These are phyloP conservation scores for Sturmia bella DNA, from an alignment of 2,888 invertebrate species.

Conservation along the genomic window DNA sequence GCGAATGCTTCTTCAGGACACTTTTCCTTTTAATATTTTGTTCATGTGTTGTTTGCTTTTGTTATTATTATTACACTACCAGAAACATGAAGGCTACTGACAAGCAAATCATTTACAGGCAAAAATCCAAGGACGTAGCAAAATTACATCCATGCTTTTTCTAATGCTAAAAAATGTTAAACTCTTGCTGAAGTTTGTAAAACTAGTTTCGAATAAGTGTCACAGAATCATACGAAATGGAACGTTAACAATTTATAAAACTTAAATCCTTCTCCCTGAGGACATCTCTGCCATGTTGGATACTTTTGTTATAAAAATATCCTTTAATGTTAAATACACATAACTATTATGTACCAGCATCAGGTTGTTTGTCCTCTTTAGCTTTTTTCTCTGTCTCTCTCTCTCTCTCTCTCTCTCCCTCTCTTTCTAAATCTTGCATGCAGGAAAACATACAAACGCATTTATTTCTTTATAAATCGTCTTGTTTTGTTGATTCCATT, in stretches of 20 bases:
- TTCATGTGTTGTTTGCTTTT: slow-evolving; percentile 1
- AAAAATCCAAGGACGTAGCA: slow-evolving; percentile 41
- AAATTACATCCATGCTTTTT: background rate
- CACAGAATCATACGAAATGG: background rate
- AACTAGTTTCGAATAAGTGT: background rate
- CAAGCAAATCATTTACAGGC: slow-evolving; percentile 37
- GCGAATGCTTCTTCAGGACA: slow-evolving; percentile 36
- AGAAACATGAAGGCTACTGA: slow-evolving; percentile 42
- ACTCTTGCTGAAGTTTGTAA: background rate
- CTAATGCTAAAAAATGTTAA: background rate
- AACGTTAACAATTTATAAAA: background rate
- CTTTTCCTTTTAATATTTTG: slow-evolving; percentile 3
- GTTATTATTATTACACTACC: background rate
- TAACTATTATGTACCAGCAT: slow-evolving; percentile 46
- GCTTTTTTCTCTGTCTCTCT: too few species aligned
- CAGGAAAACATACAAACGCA: background rate
- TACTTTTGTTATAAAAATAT: slow-evolving; percentile 29
- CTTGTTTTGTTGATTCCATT: background rate
- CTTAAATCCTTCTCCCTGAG: slow-evolving; percentile 1
- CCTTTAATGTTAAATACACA: slow-evolving; percentile 26
- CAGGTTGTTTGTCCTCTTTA: slow-evolving; percentile 38
- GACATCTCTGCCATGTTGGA: slow-evolving; percentile 23
- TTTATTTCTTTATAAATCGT: slow-evolving; percentile 27
- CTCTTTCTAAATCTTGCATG: background rate
- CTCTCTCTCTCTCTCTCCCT: too few species aligned